Evolutionary conservation across 2,797 vertebrate species (phyloP), one percentile per base, ranked within the genome.

Genomic region (Naso thynnoides): DNA sequence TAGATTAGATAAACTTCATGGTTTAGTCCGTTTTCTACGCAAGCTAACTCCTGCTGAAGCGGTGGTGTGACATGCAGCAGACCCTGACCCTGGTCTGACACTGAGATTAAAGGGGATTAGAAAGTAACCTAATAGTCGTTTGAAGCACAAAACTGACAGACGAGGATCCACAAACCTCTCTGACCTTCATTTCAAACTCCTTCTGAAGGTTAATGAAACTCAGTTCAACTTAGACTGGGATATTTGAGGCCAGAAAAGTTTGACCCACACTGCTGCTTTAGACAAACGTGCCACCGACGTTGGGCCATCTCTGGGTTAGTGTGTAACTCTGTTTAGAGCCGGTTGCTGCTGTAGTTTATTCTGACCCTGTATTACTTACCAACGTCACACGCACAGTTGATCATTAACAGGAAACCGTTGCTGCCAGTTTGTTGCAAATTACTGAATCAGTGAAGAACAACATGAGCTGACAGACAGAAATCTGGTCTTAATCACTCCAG

Each of bases 341-440:
- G 48, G n/a, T 29, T 39, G 54, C 45, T 18, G 49, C n/a, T 0
- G 68, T 9, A n/a, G 73, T 24, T 33, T 36, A 74, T 67, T 72
- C 48, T 68, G 53, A 73, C 72, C 68, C n/a, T 45, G 73, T 54
- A 73, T 61, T n/a, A 13, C 82, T 81, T 72, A 80, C 73, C 73
- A 78, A 58, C 56, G 73, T 73, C 73, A 52, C 27, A 60, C 4
- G 8, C 58, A 21, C 0, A 5, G 76, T 73, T 44, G 71, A 87
- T 87, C 63, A 88, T 87, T 88, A 83, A 84, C 79, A 69, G 76
- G 42, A 76, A 66, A 62, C 69, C 38, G 65, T 48, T 62, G 16
- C 39, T 14, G 67, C 31, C 68, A 33, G 33, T 61, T 73, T 69
- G 70, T 36, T 78, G 56, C 16, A 69, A 74, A 73, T 68, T 18